phyloP scores from a whole-genome alignment of 1,140 invertebrate species.

The Geopemphigus sp. region DNA sequence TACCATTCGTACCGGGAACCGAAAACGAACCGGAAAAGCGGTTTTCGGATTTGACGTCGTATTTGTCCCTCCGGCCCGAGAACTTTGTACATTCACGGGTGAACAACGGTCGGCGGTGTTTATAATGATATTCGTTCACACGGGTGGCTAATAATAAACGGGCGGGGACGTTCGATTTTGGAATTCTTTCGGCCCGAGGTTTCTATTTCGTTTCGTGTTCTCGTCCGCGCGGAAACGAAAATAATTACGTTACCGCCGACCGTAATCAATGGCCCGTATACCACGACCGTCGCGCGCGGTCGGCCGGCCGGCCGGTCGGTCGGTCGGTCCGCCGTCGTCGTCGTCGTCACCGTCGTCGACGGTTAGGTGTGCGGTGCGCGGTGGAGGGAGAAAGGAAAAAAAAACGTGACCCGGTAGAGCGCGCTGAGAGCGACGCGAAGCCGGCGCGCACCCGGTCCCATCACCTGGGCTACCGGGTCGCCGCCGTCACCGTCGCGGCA shows the following conservation, averaged over 20 bases:
- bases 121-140: no score
- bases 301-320: not conserved
- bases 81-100: no score
- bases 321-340: not conserved
- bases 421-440: not conserved
- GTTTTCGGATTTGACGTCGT: no score
- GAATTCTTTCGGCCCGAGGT: not conserved
- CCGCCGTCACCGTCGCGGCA: conserved; percentile 35
- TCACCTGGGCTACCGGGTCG: conserved; percentile 45
- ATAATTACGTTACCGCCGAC: conserved; percentile 3
- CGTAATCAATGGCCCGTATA: not conserved
- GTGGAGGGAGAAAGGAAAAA: not conserved
- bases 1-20: no score
- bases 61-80: no score
- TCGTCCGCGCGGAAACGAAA: not conserved
- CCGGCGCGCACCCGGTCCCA: conserved; percentile 27
- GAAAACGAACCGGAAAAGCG: no score
- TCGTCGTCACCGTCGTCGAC: no score
- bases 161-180: not conserved
- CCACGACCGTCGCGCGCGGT: not conserved
- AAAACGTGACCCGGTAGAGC: conserved; percentile 13
- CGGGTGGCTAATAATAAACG: no score
- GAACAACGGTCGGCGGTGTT: no score
- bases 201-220: not conserved
- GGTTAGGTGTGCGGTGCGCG: not conserved